Conservation (phyloP, 2,888 invertebrate species). For the Sycophila texana region DNA sequence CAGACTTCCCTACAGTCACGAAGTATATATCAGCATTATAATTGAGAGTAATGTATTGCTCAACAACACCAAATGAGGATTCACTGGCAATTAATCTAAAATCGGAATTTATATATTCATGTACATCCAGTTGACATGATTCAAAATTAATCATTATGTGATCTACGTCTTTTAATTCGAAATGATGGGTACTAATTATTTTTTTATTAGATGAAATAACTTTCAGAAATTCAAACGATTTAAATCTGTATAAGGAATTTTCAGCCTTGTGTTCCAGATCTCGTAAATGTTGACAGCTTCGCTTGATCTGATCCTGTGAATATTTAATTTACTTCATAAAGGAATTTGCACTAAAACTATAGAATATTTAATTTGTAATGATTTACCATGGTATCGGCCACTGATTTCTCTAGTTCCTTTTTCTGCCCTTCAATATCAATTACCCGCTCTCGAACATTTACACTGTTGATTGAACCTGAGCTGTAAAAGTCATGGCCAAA, state of each 20-base stretch:
- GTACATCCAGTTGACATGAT: constrained; percentile 75
- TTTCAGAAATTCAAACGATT: constrained; percentile 76
- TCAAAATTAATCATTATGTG: constrained; percentile 74
- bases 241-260: constrained; percentile 75
- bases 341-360: not conserved
- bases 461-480: constrained; percentile 34
- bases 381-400: constrained; percentile 35
- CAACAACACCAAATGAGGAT: constrained; percentile 76
- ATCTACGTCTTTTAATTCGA: constrained; percentile 67
- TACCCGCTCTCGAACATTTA: constrained; percentile 1
- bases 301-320: constrained; percentile 16
- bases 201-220: constrained; percentile 64
- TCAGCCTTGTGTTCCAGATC: constrained; percentile 59
- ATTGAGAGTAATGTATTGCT: constrained; percentile 74
- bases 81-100: constrained; percentile 65
- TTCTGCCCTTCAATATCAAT: constrained; percentile 10
- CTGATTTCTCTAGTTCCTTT: not conserved
- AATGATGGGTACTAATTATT: constrained; percentile 68
- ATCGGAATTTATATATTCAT: constrained; percentile 71
- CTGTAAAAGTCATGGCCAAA: not conserved
- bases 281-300: constrained; percentile 22
- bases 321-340: constrained; percentile 1
- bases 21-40: constrained; percentile 71
- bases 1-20: constrained; percentile 66
- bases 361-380: not conserved